phyloP scores from a whole-genome alignment of 1,140 invertebrate species.

The Trichomalopsis sarcophagae region DNA sequence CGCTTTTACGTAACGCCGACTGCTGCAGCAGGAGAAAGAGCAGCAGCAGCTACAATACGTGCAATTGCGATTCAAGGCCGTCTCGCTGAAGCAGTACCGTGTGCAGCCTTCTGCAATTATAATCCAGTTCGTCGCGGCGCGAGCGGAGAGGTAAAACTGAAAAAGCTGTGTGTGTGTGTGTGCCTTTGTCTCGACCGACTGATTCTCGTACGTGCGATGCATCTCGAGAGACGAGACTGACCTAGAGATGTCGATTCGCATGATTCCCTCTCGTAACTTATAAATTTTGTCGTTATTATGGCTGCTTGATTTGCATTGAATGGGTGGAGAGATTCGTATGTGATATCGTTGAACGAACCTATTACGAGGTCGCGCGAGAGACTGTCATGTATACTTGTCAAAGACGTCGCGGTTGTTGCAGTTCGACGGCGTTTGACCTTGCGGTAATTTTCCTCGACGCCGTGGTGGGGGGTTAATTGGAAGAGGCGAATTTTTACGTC shows the following conservation, averaged over 20 bases:
- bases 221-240: neutral
- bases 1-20: neutral
- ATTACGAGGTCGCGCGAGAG: too few species aligned
- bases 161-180: neutral
- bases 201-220: neutral
- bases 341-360: too few species aligned
- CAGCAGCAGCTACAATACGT: constrained; percentile 57
- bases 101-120: constrained; percentile 61
- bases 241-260: constrained; percentile 32
- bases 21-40: constrained; percentile 2
- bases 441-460: too few species aligned
- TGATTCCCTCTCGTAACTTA: neutral
- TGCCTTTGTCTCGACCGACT: neutral
- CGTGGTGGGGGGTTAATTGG: neutral
- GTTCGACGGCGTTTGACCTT: too few species aligned
- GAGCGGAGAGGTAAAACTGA: constrained; percentile 34
- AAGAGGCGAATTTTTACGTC: neutral
- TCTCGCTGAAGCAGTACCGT: constrained; percentile 47
- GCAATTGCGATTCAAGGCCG: constrained; percentile 69
- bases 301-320: too few species aligned
- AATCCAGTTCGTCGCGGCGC: constrained; percentile 57
- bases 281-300: too few species aligned
- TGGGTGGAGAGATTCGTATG: too few species aligned
- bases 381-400: too few species aligned
- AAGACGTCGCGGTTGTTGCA: too few species aligned